Base-by-base conservation (phyloP, 1,140 invertebrate species). In the Heliconius congener region DNA sequence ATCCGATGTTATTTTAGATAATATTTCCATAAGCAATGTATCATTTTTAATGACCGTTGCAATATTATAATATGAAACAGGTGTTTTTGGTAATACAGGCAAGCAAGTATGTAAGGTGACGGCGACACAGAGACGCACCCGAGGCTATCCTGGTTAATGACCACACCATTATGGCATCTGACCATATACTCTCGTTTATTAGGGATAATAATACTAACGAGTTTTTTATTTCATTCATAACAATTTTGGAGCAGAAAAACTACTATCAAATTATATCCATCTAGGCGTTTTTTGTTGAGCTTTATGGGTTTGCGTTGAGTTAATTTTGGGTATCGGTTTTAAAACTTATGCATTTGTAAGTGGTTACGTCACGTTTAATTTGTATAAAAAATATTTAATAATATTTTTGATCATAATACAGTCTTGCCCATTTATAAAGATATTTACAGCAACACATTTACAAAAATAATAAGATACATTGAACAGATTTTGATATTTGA, bases 201-300 rank as follows among this genome's bases (percentile, higher is more conserved):
- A 92, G 88, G 85, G 86, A 89, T 91, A 91, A 93, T 93, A 87
- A 91, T 84, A 79, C 80, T 91, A 93, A 93, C 91, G 91, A 93
- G 90, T 91, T 93, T 93, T 93, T 93, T 93, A 88, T 87, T 81
- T 83, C 73, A 80, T 82, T 83, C 85, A 85, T 86, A 87, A 82
- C 77, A 83, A 83, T 89, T 89, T 90, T 79, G 86, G 85, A 84
- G 23, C 85, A 82, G 84, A 83, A 90, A 86, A 88, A 88, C 81
- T 86, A 84, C 84, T 82, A 82, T 87, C 87, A 88, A 90, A 91
- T 91, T 91, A 91, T 85, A 84, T 87, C 78, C 78, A 82, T 78
- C 85, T 86, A 86, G 85, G 81, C 78, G 46, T 83, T 81, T 81
- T 83, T 85, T 82, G 82, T 72, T 79, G 78, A 42, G 50, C 79